These are phyloP conservation scores for Poeciliopsis prolifica DNA, from an alignment of 2,113 vertebrate genomes.

Conservation along the genomic window DNA sequence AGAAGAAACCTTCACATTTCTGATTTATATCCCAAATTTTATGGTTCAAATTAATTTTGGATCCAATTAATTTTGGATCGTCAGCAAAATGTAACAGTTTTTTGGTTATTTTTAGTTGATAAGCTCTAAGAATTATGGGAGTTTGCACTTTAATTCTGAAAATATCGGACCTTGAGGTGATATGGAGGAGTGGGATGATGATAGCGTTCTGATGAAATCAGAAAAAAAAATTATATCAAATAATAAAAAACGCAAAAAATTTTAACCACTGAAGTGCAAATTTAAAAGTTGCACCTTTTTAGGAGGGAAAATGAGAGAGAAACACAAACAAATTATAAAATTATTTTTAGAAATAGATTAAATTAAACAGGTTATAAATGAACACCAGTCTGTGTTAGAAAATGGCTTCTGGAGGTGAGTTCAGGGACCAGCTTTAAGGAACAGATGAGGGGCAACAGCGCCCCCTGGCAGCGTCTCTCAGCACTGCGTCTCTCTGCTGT, in stretches of 20 bases:
- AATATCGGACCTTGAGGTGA: too few species aligned
- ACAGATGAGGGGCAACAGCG: too few species aligned
- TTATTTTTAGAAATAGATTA: not conserved
- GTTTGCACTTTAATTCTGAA: too few species aligned
- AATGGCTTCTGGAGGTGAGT: not conserved
- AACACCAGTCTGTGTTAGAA: not conserved
- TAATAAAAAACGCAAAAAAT: not conserved
- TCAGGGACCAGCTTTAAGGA: not conserved
- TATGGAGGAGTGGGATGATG: too few species aligned
- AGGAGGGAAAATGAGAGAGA: not conserved
- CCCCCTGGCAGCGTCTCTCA: constrained; percentile 61
- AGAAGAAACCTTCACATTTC: too few species aligned
- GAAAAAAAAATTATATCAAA: not conserved
- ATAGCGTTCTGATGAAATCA: too few species aligned
- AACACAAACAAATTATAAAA: not conserved
- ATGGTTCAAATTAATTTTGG: too few species aligned
- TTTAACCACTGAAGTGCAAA: not conserved
- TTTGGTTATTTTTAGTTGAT: too few species aligned
- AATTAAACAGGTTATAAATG: too few species aligned
- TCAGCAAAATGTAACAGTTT: too few species aligned
- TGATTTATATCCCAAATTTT: too few species aligned
- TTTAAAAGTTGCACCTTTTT: not conserved
- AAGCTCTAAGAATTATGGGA: not conserved
- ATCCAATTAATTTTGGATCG: too few species aligned
- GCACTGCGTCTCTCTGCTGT: constrained; percentile 95